A percentile compares a stretch with the other conserved stretches of the same genome.
phyloP scores from a whole-genome alignment of 1,140 invertebrate genomes.

The Caenorhabditis tropicalis region DNA sequence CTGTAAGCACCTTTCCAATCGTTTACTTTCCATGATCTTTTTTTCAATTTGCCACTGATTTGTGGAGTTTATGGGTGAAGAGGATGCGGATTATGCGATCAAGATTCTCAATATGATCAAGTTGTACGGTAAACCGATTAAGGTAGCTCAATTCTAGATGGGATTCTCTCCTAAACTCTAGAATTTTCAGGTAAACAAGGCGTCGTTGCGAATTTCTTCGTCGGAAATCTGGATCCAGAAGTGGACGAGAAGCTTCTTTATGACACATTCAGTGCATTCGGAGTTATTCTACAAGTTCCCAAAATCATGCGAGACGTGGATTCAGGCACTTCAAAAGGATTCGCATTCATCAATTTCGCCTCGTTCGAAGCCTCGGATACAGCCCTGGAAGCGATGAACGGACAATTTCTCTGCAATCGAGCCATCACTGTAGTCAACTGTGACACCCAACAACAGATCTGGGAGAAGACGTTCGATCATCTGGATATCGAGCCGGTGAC shows the following conservation, averaged over 20 bases:
- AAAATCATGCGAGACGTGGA: constrained; percentile 99
- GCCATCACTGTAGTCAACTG: constrained; percentile 90
- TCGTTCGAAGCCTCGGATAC: constrained; percentile 99
- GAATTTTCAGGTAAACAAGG: no score
- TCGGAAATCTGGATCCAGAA: constrained; percentile 99
- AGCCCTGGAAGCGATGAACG: no score
- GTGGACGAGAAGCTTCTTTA: constrained; percentile 98
- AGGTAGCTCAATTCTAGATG: constrained; percentile 76
- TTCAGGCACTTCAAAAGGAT: constrained; percentile 98
- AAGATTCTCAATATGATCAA: constrained; percentile 99
- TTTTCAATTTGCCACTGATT: no score
- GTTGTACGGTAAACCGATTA: constrained; percentile 96
- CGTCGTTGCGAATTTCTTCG: no score
- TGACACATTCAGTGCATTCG: no score
- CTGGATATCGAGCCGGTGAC: constrained; percentile 79
- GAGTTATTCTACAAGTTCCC: constrained; percentile 78
- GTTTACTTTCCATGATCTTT: no score
- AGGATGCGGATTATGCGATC: no score
- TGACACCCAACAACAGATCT: constrained; percentile 92
- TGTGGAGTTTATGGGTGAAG: constrained; percentile 99
- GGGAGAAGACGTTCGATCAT: constrained; percentile 92
- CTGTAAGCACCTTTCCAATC: no score
- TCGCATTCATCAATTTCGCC: constrained; percentile 99
- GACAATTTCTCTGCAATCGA: constrained; percentile 88
- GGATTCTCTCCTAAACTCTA: constrained; percentile 99